A percentile compares a stretch with the other conserved stretches of the same genome.
Evolutionary conservation across 1,140 invertebrate species (phyloP).

Genomic region (Amphibalanus amphitrite): DNA sequence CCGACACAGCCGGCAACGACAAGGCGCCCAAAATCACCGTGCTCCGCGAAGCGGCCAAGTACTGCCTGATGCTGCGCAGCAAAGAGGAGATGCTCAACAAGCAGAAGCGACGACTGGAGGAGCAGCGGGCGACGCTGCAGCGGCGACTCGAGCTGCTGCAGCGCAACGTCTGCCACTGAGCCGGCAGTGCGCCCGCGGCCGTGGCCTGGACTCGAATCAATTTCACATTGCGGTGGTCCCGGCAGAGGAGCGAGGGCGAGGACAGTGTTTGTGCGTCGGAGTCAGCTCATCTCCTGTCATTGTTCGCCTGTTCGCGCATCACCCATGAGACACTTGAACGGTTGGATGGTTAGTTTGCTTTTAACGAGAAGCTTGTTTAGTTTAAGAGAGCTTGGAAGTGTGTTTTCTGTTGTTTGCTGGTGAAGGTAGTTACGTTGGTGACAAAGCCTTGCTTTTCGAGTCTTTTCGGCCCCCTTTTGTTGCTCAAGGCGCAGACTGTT

Average conservation of each 20-base stretch:
- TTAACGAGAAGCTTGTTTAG: background rate
- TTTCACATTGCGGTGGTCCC: background rate
- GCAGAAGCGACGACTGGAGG: background rate
- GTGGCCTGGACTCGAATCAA: background rate
- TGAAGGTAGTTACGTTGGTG: background rate
- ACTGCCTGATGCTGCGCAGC: slow-evolving; percentile 39
- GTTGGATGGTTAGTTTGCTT: background rate
- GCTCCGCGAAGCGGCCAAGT: slow-evolving; percentile 50
- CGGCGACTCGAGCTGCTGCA: background rate
- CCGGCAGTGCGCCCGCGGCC: too few species aligned
- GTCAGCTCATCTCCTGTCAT: background rate
- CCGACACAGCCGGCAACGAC: slow-evolving; percentile 52
- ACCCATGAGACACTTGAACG: background rate
- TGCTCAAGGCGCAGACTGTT: background rate
- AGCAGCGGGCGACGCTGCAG: background rate
- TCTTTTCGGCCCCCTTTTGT: background rate
- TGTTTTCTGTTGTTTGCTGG: background rate
- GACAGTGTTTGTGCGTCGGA: too few species aligned
- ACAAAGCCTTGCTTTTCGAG: background rate
- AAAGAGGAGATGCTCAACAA: background rate
- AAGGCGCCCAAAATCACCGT: slow-evolving; percentile 72
- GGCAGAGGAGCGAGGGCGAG: background rate
- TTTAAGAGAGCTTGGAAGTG: background rate
- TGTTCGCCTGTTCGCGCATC: background rate
- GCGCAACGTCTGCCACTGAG: too few species aligned